A percentile compares a stretch with the other conserved stretches of the same genome.
Evolutionary conservation across 2,113 vertebrate genomes (phyloP).

Genomic region (Petroica traversi): DNA sequence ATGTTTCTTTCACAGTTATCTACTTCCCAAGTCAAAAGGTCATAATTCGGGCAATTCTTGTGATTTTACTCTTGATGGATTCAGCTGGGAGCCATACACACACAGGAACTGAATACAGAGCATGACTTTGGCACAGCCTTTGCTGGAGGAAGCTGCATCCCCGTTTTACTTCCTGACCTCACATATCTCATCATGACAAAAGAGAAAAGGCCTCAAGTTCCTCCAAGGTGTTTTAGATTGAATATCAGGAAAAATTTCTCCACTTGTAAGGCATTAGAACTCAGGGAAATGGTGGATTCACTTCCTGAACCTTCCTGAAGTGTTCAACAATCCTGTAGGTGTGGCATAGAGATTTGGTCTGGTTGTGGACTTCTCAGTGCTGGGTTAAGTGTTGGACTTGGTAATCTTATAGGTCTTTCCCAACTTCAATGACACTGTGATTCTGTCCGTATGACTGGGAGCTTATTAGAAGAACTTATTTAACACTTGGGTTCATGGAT

Average conservation of each 20-base stretch:
- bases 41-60: background rate
- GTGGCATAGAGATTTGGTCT: background rate
- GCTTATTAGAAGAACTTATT: background rate
- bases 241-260: background rate
- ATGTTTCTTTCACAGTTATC: background rate
- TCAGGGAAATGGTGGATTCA: background rate
- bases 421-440: background rate
- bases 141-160: background rate
- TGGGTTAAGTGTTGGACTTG: background rate
- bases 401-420: background rate
- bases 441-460: background rate
- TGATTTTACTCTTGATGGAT: background rate
- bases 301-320: background rate
- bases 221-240: background rate
- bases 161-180: background rate
- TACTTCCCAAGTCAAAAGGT: background rate
- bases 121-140: background rate
- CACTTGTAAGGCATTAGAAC: background rate
- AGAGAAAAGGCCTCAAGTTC: background rate
- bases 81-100: background rate
- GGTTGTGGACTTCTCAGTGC: background rate
- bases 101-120: background rate
- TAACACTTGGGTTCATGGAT: background rate
- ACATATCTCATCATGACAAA: background rate
- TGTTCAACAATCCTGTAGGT: background rate